Evolutionary conservation across 1,140 invertebrate genomes (phyloP).

Genomic region (Heliconius congener): DNA sequence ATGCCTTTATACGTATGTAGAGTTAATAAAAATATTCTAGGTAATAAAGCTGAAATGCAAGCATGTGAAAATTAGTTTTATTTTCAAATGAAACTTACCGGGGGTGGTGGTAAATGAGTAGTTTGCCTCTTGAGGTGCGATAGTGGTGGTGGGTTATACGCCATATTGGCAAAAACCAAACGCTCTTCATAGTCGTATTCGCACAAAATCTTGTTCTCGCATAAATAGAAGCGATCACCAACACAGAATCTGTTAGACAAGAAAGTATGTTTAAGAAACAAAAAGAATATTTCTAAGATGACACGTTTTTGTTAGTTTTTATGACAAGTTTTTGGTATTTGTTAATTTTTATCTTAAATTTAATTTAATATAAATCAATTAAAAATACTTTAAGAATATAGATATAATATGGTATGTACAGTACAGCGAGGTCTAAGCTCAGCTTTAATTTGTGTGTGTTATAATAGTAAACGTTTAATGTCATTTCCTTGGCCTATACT

Average conservation of each 20-base stretch:
- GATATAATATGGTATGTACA: background rate
- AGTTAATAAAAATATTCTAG: no score
- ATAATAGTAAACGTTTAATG: no score
- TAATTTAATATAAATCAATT: no score
- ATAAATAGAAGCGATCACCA: constrained; percentile 97
- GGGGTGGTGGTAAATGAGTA: constrained; percentile 79
- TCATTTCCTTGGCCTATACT: no score
- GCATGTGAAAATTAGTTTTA: no score
- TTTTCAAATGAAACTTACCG: constrained; percentile 51
- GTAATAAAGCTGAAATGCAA: no score
- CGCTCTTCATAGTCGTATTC: constrained; percentile 98
- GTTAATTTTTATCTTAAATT: no score
- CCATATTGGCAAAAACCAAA: constrained; percentile 94
- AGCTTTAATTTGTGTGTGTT: no score
- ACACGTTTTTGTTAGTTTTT: background rate
- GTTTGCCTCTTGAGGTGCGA: constrained; percentile 94
- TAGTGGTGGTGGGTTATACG: constrained; percentile 92
- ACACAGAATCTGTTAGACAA: constrained; percentile 93
- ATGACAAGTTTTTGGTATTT: no score
- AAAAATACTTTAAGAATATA: no score
- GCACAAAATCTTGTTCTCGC: constrained; percentile 98
- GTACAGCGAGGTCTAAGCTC: no score
- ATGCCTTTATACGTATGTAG: no score
- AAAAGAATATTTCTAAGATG: background rate
- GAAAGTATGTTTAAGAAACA: background rate